Conservation (phyloP, 2,113 vertebrate genomes). For the Oreocharis arfaki region DNA sequence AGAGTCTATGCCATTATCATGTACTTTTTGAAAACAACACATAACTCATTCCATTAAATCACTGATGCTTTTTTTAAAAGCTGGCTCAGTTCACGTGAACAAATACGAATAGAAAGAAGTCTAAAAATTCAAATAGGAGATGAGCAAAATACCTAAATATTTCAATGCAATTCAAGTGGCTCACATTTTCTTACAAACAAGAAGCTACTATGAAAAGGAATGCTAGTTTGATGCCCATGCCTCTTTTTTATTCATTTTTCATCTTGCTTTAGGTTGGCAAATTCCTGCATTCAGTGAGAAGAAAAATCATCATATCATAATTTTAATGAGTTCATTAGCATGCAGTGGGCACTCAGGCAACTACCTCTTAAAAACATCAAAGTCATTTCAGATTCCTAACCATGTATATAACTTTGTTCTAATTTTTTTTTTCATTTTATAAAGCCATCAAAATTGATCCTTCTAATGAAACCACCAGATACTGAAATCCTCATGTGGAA, state of each 20-base stretch:
- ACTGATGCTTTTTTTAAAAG: not conserved
- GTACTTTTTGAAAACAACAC: not conserved
- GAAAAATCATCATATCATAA: not conserved
- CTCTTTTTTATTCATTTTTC: not conserved
- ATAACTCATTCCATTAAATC: not conserved
- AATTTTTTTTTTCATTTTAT: not conserved
- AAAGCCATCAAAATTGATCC: not conserved
- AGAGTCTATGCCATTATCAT: not conserved
- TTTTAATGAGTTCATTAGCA: not conserved
- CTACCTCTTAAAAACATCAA: not conserved
- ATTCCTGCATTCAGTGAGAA: not conserved
- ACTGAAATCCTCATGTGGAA: not conserved
- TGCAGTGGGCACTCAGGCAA: not conserved
- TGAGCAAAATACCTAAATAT: not conserved
- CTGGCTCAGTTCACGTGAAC: not conserved
- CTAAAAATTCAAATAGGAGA: not conserved
- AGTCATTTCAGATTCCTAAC: not conserved
- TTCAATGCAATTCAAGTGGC: not conserved
- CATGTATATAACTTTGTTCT: not conserved
- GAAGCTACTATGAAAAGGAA: not conserved
- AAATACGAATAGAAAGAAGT: not conserved
- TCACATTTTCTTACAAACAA: not conserved
- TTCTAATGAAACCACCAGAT: not conserved
- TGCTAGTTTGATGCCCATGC: accelerated
- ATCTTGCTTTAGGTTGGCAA: not conserved